Conservation (phyloP, 2,888 invertebrate genomes). For the Papilio demoleus region DNA sequence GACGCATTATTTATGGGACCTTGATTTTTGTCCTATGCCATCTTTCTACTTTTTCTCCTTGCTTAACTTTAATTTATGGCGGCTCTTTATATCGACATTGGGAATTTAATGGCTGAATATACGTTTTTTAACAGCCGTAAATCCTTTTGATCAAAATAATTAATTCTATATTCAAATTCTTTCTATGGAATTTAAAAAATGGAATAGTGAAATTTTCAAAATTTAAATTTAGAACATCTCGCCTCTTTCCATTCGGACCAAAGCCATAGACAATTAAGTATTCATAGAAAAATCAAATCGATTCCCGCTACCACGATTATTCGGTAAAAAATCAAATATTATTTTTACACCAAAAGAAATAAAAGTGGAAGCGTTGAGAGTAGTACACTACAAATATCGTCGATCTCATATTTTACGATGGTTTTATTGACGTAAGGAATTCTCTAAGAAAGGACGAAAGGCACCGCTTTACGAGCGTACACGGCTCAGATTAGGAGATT, state of each 20-base stretch:
- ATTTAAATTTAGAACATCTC: conserved; percentile 17
- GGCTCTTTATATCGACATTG: conserved; percentile 62
- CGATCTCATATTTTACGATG: conserved; percentile 66
- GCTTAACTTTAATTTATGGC: conserved; percentile 70
- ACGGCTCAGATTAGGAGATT: conserved; percentile 69
- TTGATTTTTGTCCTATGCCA: conserved; percentile 65
- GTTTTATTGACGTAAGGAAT: conserved; percentile 64
- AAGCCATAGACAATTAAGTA: conserved; percentile 23
- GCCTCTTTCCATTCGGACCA: neutral
- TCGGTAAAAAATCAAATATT: conserved; percentile 48
- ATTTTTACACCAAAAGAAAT: conserved; percentile 49
- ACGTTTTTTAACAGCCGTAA: conserved; percentile 40
- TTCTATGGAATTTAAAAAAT: neutral
- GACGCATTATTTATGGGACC: conserved; percentile 70
- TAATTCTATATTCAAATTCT: neutral
- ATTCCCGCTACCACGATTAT: conserved; percentile 42
- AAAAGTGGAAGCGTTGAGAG: conserved; percentile 37
- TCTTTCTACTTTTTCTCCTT: conserved; percentile 58
- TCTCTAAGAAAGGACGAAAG: conserved; percentile 57
- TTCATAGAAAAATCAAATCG: conserved; percentile 37
- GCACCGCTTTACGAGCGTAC: conserved; percentile 48
- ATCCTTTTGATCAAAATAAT: conserved; percentile 11
- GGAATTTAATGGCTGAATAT: conserved; percentile 57
- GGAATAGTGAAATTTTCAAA: neutral
- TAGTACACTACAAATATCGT: conserved; percentile 55